These are phyloP conservation scores for Centropyge bicolor DNA, from an alignment of 2,797 vertebrate genomes.

Conservation along the genomic window DNA sequence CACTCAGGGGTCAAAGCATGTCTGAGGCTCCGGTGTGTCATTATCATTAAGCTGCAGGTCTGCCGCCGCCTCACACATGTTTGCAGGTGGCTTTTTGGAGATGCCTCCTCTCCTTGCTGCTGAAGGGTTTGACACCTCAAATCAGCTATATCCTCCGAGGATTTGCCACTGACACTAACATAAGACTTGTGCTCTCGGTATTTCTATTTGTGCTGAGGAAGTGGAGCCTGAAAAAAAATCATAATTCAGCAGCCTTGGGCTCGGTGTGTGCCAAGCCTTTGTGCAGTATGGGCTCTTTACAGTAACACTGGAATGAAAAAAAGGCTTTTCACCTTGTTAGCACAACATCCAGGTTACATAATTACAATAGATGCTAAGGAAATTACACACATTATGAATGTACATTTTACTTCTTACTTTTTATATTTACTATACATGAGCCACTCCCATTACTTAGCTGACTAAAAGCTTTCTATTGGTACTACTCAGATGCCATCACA, in stretches of 20 bases:
- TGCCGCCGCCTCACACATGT: not conserved
- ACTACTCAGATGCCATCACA: not conserved
- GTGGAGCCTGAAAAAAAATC: slow-evolving; percentile 26
- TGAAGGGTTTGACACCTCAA: slow-evolving; percentile 27
- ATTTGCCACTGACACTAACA: slow-evolving; percentile 11
- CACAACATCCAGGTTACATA: not conserved
- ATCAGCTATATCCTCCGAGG: slow-evolving; percentile 17
- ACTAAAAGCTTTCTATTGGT: not conserved
- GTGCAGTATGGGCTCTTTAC: slow-evolving; percentile 29
- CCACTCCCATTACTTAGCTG: not conserved
- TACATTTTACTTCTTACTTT: not conserved
- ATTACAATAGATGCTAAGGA: not conserved
- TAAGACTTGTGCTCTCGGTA: slow-evolving; percentile 41
- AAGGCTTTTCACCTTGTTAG: slow-evolving; percentile 16
- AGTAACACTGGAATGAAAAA: slow-evolving; percentile 20
- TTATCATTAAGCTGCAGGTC: slow-evolving; percentile 43
- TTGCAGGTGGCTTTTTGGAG: slow-evolving; percentile 41
- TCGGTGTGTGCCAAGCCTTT: slow-evolving; percentile 27
- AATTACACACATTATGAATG: not conserved
- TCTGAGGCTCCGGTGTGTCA: slow-evolving; percentile 43
- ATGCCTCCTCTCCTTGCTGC: not conserved
- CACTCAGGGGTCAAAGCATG: slow-evolving; percentile 30
- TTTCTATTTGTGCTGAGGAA: slow-evolving; percentile 47
- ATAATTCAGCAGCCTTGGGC: slow-evolving; percentile 48
- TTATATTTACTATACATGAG: not conserved